A percentile compares a stretch with the other conserved stretches of the same genome.
These are phyloP conservation scores for Synanceia verrucosa DNA, from an alignment of 2,797 vertebrate genomes.

Conservation along the genomic window DNA sequence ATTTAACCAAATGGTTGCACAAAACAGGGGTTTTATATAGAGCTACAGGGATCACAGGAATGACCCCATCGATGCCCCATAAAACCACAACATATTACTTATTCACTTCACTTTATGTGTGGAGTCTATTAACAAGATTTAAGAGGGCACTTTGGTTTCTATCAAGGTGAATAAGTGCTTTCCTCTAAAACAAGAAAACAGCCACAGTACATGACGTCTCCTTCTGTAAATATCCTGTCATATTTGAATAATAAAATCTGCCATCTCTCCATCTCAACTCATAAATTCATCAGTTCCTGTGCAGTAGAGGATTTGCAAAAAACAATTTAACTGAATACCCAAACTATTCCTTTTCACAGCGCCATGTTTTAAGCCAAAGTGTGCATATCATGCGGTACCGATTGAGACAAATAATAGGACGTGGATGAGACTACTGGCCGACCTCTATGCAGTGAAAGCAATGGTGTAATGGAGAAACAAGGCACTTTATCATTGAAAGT, in stretches of 20 bases:
- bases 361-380: neutral
- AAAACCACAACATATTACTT: neutral
- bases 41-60: neutral
- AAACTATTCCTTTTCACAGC: neutral
- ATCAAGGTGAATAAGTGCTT: neutral
- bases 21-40: neutral
- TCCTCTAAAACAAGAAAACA: neutral
- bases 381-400: neutral
- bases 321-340: neutral
- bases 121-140: neutral
- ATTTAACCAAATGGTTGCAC: too few relatives aligned
- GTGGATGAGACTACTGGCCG: constrained; percentile 1
- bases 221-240: neutral
- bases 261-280: neutral
- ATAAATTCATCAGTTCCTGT: neutral
- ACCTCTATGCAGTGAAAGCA: constrained; percentile 25
- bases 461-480: constrained; percentile 36
- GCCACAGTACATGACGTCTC: neutral
- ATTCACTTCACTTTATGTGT: neutral
- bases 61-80: neutral
- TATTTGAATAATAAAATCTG: neutral
- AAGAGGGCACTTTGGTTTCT: neutral
- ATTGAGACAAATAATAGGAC: constrained; percentile 16
- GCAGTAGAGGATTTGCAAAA: neutral
- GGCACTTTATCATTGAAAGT: constrained; percentile 50